These are phyloP conservation scores for Galeopsomyia nigrocyanea DNA, from an alignment of 2,888 invertebrate species.

Conservation along the genomic window DNA sequence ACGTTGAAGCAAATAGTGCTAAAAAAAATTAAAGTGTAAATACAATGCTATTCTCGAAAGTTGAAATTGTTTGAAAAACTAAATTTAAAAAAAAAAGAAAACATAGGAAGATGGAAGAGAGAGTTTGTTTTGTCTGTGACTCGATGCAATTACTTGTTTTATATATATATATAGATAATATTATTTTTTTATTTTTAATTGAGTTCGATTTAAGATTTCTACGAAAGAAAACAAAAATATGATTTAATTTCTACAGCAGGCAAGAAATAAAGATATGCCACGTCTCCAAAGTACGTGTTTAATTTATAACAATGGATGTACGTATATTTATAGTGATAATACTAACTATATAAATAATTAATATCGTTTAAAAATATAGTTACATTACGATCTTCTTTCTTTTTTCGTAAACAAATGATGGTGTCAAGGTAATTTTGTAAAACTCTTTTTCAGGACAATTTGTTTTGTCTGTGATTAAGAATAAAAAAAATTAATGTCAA, in stretches of 20 bases:
- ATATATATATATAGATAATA: conserved; percentile 4
- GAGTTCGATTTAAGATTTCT: conserved; percentile 21
- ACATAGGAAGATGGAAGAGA: conserved; percentile 19
- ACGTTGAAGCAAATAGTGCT: conserved; percentile 30
- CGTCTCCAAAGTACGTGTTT: conserved; percentile 36
- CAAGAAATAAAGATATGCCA: conserved; percentile 29
- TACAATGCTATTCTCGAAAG: conserved; percentile 25
- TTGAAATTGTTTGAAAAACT: conserved; percentile 15
- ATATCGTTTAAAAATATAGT: conserved; percentile 42
- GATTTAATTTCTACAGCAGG: conserved; percentile 34
- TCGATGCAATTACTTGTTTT: conserved; percentile 28
- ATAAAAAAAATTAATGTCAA: conserved; percentile 24
- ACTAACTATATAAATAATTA: conserved; percentile 38
- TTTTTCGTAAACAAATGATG: conserved; percentile 38
- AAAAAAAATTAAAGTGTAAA: conserved; percentile 34
- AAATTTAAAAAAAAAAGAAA: conserved; percentile 17
- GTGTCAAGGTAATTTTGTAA: conserved; percentile 39
- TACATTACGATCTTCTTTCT: conserved; percentile 43
- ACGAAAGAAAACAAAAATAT: conserved; percentile 27
- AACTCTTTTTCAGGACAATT: conserved; percentile 23
- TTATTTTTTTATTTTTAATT: conserved; percentile 23
- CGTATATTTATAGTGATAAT: conserved; percentile 44
- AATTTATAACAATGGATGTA: conserved; percentile 43
- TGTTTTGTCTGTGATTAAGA: conserved; percentile 17
- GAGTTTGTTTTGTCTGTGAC: conserved; percentile 25